Conservation (phyloP, 2,113 vertebrate genomes). For the Cynocephalus volans region DNA sequence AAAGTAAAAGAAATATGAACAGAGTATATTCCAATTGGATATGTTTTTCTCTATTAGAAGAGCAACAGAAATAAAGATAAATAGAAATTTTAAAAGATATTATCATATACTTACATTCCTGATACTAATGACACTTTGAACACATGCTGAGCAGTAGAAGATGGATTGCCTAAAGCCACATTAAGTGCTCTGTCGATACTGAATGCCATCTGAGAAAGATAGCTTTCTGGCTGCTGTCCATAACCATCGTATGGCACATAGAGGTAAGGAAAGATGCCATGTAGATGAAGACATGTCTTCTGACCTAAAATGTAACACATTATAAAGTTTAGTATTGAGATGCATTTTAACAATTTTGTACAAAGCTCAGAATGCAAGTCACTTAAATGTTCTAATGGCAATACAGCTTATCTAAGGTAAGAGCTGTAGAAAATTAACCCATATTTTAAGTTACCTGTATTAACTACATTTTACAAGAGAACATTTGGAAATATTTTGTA, state of each 20-base stretch:
- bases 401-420: constrained; percentile 48
- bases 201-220: constrained; percentile 97
- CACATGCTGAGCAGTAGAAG: constrained; percentile 95
- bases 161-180: constrained; percentile 96
- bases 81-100: constrained; percentile 56
- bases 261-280: constrained; percentile 97
- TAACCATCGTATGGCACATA: constrained; percentile 96
- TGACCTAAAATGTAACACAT: constrained; percentile 92
- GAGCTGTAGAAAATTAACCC: constrained; percentile 41
- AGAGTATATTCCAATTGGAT: constrained; percentile 19
- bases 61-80: constrained; percentile 58
- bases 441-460: constrained; percentile 18
- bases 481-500: constrained; percentile 49
- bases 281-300: constrained; percentile 98
- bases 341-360: constrained; percentile 59
- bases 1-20: constrained; percentile 52
- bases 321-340: constrained; percentile 74
- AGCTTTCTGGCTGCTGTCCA: constrained; percentile 92
- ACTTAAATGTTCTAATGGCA: constrained; percentile 57
- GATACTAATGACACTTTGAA: constrained; percentile 98
- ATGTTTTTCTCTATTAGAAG: constrained; percentile 53
- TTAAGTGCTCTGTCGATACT: constrained; percentile 99
- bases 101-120: constrained; percentile 95
- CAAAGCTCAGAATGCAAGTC: constrained; percentile 68
- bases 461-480: constrained; percentile 18